Conservation (phyloP, 2,113 vertebrate species). For the Grallaria varia region DNA sequence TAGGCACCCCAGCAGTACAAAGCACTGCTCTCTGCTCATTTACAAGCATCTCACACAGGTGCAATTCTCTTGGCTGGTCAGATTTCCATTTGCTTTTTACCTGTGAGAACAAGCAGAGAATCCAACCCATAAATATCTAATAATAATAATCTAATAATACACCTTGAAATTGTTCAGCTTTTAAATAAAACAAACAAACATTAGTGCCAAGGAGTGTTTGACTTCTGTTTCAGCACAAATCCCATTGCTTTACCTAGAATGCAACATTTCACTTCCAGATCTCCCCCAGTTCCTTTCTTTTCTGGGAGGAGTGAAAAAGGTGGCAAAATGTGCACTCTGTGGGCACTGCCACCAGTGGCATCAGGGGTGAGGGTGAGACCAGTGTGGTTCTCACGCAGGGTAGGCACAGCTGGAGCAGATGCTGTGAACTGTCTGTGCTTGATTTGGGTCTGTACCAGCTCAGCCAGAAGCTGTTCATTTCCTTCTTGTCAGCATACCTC, state of each 20-base stretch:
- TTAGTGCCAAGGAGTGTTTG: background rate
- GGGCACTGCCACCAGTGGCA: fast-evolving
- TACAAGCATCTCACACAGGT: background rate
- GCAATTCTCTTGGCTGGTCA: background rate
- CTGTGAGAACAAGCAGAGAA: background rate
- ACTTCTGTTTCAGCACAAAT: background rate
- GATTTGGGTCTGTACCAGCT: background rate
- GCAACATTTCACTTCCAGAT: fast-evolving
- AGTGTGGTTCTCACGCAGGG: background rate
- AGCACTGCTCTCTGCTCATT: background rate
- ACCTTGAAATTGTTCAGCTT: background rate
- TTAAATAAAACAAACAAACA: background rate
- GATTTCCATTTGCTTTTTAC: background rate
- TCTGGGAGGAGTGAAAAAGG: background rate
- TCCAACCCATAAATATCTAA: background rate
- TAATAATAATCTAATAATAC: background rate
- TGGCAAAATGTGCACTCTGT: background rate
- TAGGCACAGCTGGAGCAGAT: background rate
- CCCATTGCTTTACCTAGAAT: background rate
- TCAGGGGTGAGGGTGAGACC: background rate
- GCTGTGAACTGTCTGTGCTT: background rate
- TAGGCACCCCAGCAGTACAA: background rate
- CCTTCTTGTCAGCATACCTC: background rate
- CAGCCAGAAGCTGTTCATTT: background rate
- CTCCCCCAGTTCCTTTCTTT: background rate